phyloP scores from a whole-genome alignment of 30 jellyfish, hydroid and myxozoan species.

The Hydractinia symbiolongicarpus region DNA sequence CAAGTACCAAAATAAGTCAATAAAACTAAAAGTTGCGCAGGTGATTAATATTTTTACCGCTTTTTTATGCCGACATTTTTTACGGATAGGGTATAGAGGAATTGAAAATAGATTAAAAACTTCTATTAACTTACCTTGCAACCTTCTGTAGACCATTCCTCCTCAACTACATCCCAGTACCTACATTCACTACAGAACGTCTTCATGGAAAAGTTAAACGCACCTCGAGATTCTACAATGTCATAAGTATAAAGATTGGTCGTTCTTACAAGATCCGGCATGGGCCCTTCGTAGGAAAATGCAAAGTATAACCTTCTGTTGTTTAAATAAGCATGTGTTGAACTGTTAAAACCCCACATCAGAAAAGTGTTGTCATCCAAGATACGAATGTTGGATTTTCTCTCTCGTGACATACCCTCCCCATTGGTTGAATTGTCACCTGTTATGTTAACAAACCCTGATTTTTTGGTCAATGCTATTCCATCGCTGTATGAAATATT shows the following conservation, averaged over 20 bases:
- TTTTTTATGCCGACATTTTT: no score
- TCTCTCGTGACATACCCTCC: constrained; percentile 9
- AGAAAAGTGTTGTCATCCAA: constrained; percentile 54
- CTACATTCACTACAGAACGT: constrained; percentile 62
- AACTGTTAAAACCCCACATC: constrained; percentile 47
- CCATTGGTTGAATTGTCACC: not conserved
- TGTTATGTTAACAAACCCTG: not conserved
- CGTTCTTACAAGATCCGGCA: constrained; percentile 36
- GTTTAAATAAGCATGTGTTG: constrained; percentile 46
- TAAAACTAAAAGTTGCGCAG: no score
- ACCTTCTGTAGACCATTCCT: constrained; percentile 66
- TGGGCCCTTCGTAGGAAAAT: constrained; percentile 40
- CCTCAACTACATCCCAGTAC: constrained; percentile 34
- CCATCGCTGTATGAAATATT: not conserved
- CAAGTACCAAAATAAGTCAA: no score
- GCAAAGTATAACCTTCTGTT: constrained; percentile 31
- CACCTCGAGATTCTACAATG: constrained; percentile 40
- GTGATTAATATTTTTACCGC: no score
- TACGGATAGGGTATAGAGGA: no score
- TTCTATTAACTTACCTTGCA: constrained; percentile 41
- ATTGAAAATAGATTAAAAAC: no score
- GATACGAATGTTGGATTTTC: constrained; percentile 45
- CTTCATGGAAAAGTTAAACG: constrained; percentile 52
- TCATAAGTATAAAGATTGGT: constrained; percentile 62
- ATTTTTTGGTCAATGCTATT: not conserved